Conservation (phyloP, 2,797 vertebrate genomes). For the Borostomias antarcticus region DNA sequence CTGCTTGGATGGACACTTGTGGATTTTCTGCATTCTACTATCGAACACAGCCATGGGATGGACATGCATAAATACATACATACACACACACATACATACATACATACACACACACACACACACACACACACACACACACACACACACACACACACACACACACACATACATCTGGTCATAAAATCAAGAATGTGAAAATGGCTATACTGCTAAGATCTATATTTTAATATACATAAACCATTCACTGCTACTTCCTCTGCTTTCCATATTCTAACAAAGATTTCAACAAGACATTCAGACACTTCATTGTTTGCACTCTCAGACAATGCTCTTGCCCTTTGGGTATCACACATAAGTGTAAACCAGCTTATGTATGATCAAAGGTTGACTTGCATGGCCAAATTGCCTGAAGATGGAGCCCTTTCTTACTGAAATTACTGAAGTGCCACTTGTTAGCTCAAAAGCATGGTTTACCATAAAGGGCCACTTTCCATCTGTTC, state of each 20-base stretch:
- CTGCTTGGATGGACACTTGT: constrained; percentile 64
- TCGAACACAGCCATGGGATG: not conserved
- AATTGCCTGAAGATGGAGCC: constrained; percentile 8
- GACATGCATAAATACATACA: too few species aligned
- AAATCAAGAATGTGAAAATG: not conserved
- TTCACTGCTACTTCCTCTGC: not conserved
- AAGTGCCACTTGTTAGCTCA: constrained; percentile 5
- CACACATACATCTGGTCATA: not conserved
- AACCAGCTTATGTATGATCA: constrained; percentile 9
- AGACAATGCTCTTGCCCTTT: constrained; percentile 28
- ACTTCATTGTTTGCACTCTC: constrained; percentile 15
- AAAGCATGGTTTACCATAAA: not conserved
- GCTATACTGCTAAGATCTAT: not conserved
- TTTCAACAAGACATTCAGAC: not conserved
- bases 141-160: not conserved
- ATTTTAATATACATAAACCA: not conserved
- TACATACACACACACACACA: not conserved
- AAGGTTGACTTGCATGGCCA: constrained; percentile 4
- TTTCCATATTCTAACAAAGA: not conserved
- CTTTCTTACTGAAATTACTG: not conserved
- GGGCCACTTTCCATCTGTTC: not conserved
- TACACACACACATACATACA: not conserved
- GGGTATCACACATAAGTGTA: not conserved
- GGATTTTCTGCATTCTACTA: constrained; percentile 32
- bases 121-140: not conserved